Conservation (phyloP, 2,888 invertebrate genomes). For the Noctua fimbriata region DNA sequence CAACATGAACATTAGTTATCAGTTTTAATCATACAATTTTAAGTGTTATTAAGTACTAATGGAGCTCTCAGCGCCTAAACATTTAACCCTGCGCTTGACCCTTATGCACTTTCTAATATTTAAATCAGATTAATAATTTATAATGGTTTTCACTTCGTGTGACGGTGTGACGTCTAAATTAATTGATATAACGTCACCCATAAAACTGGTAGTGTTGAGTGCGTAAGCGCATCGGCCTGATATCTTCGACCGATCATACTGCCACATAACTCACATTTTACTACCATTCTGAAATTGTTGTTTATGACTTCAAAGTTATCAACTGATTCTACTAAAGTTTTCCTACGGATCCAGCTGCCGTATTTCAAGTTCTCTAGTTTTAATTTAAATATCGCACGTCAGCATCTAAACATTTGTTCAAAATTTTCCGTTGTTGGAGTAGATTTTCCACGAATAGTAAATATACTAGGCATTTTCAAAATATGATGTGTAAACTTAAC, state of each 20-base stretch:
- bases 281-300: constrained; percentile 24
- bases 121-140: constrained; percentile 43
- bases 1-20: constrained; percentile 4
- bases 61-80: not conserved
- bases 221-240: constrained; percentile 18
- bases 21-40: constrained; percentile 9
- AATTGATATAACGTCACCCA: constrained; percentile 39
- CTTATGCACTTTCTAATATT: constrained; percentile 60
- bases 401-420: not conserved
- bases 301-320: constrained; percentile 13
- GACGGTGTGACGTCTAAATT: constrained; percentile 45
- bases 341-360: not conserved
- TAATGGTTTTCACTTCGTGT: constrained; percentile 45
- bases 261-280: constrained; percentile 32
- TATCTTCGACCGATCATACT: constrained; percentile 21
- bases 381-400: not conserved
- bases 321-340: constrained; percentile 15
- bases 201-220: constrained; percentile 28
- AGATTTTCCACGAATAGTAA: not conserved
- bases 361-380: constrained; percentile 19
- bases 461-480: not conserved
- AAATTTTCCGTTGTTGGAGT: not conserved
- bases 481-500: not conserved
- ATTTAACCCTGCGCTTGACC: constrained; percentile 28
- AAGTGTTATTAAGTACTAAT: constrained; percentile 4